phyloP scores from a whole-genome alignment of 2,113 vertebrate species.

The Psettodes erumei region DNA sequence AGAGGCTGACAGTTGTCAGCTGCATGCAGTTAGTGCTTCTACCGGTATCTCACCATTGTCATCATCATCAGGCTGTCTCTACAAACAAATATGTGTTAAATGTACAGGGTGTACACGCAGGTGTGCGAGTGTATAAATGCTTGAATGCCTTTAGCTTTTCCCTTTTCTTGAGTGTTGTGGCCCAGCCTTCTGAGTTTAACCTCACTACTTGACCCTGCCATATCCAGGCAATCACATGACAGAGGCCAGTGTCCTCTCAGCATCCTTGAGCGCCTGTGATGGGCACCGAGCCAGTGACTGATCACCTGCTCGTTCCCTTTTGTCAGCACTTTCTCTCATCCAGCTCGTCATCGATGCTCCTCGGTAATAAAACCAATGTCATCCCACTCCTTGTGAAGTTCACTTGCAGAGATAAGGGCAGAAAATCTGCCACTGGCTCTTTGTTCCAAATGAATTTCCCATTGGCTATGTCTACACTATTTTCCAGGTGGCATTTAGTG shows the following conservation, averaged over 20 bases:
- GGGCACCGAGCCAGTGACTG: slow-evolving; percentile 73
- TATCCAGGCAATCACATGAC: slow-evolving; percentile 62
- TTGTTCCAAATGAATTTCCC: slow-evolving; percentile 67
- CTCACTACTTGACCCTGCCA: slow-evolving; percentile 44
- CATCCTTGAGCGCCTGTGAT: slow-evolving; percentile 76
- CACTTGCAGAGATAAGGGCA: slow-evolving; percentile 65
- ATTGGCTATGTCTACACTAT: slow-evolving; percentile 44
- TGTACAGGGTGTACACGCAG: neutral
- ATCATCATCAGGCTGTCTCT: slow-evolving; percentile 29
- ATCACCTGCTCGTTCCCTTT: slow-evolving; percentile 59
- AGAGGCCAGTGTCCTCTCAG: slow-evolving; percentile 70
- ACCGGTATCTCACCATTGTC: slow-evolving; percentile 30
- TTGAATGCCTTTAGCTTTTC: neutral
- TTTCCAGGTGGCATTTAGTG: slow-evolving; percentile 55
- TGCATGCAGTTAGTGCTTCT: slow-evolving; percentile 37
- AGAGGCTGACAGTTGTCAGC: slow-evolving; percentile 64
- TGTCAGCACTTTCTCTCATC: slow-evolving; percentile 79
- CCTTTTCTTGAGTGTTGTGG: neutral
- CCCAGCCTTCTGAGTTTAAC: slow-evolving; percentile 65
- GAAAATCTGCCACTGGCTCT: slow-evolving; percentile 53
- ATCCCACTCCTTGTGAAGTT: slow-evolving; percentile 71
- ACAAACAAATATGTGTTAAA: slow-evolving; percentile 38
- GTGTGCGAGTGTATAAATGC: slow-evolving; percentile 9
- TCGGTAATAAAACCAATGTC: slow-evolving; percentile 82
- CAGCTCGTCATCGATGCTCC: slow-evolving; percentile 64